These are phyloP conservation scores for Netelia melanura DNA, from an alignment of 2,888 invertebrate species.

Conservation along the genomic window DNA sequence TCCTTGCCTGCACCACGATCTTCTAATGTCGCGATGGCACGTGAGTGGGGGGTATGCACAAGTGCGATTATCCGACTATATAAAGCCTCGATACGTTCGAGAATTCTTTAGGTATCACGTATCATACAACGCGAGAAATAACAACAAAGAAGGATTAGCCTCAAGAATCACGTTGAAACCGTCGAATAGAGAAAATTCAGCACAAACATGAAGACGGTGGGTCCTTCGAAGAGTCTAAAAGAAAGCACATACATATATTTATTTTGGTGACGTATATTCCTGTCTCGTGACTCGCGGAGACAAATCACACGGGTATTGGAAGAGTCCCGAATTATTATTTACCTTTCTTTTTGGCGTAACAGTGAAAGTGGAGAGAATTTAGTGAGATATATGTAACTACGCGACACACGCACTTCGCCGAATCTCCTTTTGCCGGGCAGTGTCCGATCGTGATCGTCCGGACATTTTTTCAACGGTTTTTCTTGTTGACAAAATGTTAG, in stretches of 20 bases:
- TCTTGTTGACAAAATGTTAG: background rate
- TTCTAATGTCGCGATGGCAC: conserved; percentile 42
- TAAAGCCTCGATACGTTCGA: conserved; percentile 80
- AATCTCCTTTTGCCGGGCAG: conserved; percentile 24
- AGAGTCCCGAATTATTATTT: conserved; percentile 27
- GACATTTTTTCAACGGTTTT: conserved; percentile 24
- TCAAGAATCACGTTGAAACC: conserved; percentile 30
- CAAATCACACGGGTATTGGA: conserved; percentile 4
- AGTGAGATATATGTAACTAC: conserved; percentile 75
- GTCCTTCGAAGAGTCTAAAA: conserved; percentile 67
- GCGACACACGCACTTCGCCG: conserved; percentile 7
- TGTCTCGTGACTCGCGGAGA: conserved; percentile 17
- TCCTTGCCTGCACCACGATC: conserved; percentile 56
- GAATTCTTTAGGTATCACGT: conserved; percentile 80
- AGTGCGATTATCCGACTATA: conserved; percentile 82
- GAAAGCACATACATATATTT: background rate
- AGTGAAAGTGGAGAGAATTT: conserved; percentile 81
- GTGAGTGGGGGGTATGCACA: conserved; percentile 75
- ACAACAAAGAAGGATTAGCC: conserved; percentile 63
- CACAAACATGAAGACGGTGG: conserved; percentile 81
- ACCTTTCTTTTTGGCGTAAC: conserved; percentile 75
- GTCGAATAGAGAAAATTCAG: conserved; percentile 39
- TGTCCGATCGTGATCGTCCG: conserved; percentile 31
- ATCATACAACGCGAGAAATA: conserved; percentile 74
- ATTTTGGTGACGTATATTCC: background rate